A percentile compares a stretch with the other conserved stretches of the same genome.
These are phyloP conservation scores for Prionchulus punctatus DNA, from an alignment of 2,888 invertebrate genomes.

Conservation along the genomic window DNA sequence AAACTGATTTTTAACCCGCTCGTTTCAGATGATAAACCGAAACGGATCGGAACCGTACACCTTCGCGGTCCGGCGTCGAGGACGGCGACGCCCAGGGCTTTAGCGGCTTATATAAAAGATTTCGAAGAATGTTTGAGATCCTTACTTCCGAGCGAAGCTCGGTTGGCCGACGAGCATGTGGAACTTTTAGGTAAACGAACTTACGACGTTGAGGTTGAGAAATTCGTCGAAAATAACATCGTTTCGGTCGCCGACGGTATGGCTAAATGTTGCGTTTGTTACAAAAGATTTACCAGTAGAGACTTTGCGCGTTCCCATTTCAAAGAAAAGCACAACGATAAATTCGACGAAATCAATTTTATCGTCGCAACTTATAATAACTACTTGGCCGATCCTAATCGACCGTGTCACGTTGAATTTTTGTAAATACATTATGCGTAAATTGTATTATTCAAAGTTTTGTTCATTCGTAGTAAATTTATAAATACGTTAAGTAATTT, in stretches of 20 bases:
- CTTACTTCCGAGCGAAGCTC: constrained; percentile 11
- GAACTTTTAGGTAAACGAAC: constrained; percentile 12
- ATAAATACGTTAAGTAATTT: no score
- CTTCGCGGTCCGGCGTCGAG: constrained; percentile 6
- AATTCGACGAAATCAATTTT: constrained; percentile 4
- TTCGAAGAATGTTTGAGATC: constrained; percentile 12
- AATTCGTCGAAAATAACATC: constrained; percentile 8
- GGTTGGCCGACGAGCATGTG: constrained; percentile 13
- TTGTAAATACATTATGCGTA: no score
- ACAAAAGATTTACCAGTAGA: constrained; percentile 13
- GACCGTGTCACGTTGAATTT: constrained; percentile 6
- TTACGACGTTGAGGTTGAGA: constrained; percentile 1
- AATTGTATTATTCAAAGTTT: no score
- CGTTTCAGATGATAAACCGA: constrained; percentile 11
- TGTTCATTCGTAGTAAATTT: no score
- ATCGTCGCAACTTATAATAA: constrained; percentile 11
- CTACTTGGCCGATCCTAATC: constrained; percentile 11
- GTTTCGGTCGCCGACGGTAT: constrained; percentile 9
- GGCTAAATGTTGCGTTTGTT: constrained; percentile 13
- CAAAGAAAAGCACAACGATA: constrained; percentile 11
- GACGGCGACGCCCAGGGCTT: constrained; percentile 12
- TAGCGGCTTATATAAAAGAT: constrained; percentile 10
- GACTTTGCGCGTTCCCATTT: constrained; percentile 12
- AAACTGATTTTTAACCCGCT: background rate
- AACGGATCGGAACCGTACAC: constrained; percentile 12